Percentiles rank a stretch among this genome's conserved stretches.
Conservation (phyloP, 2,113 vertebrate species). For the Alligator mississippiensis region DNA sequence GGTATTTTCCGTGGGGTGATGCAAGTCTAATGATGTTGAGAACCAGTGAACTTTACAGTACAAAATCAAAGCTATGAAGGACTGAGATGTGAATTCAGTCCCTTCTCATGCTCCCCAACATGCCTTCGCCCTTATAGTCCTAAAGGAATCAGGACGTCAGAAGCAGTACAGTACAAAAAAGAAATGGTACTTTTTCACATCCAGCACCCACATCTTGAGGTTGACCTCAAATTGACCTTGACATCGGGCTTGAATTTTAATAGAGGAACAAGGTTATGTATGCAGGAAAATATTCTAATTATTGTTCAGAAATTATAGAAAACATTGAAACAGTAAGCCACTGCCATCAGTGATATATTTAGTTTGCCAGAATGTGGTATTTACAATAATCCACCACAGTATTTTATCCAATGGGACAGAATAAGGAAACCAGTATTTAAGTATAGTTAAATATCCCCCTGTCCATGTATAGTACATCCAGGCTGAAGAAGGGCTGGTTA, state of each 20-base stretch:
- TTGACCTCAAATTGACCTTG: not conserved
- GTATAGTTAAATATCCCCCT: not conserved
- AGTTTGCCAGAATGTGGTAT: not conserved
- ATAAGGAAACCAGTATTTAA: slow-evolving; percentile 15
- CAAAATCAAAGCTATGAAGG: not conserved
- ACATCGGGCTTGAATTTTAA: not conserved
- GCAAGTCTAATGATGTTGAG: no score
- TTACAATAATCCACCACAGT: not conserved
- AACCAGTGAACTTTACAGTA: not conserved
- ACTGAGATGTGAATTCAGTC: not conserved
- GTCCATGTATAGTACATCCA: not conserved
- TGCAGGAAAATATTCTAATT: not conserved
- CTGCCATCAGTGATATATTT: not conserved
- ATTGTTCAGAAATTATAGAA: not conserved
- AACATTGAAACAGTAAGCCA: not conserved
- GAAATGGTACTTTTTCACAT: not conserved
- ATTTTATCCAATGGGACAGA: not conserved
- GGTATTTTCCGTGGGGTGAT: no score
- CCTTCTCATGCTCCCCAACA: not conserved
- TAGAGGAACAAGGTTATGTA: not conserved
- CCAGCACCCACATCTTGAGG: not conserved
- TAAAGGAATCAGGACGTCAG: not conserved
- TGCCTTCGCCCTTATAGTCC: not conserved
- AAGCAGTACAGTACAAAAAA: not conserved
- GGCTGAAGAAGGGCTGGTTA: not conserved